Evolutionary conservation across 2,797 vertebrate genomes (phyloP), one percentile per base, ranked within the genome.

Genomic region (Tenualosa thibaudeaui): DNA sequence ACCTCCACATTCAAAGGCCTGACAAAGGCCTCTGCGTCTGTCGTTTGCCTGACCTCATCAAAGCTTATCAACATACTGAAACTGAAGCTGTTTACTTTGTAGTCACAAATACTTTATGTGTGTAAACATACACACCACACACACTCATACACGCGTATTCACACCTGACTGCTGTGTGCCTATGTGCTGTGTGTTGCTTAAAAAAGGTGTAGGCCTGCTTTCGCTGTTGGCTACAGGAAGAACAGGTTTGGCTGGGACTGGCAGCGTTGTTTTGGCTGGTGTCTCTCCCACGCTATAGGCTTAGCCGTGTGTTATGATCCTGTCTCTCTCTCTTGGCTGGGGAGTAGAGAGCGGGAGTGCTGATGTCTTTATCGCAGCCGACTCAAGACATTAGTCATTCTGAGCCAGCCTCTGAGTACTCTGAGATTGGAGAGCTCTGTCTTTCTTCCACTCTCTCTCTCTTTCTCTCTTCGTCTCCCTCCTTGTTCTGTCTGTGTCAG

Each of bases 381-480:
- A 91, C 84, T 88, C 89, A 85, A 81, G 50, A 84, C 84, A 88
- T 89, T 89, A 89, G 71, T 83, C 83, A 86, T 90, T 92, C 85
- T 87, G 71, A 85, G 81, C 62, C 86, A 87, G 85, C 84, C 68
- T 84, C 84, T 86, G 58, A 22, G 31, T 83, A 87, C 81, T 85
- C 82, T 43, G 78, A 62, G 58, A 58, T 82, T 84, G 82, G 87
- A 89, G 84, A 88, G 84, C 82, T 81, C 83, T 84, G 75, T 86
- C 83, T 89, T 15, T 53, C 51, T 53, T 3, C 15, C 51, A 17
- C 10, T 53, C 13, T 53, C 51, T 13, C 13, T 53, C 51, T 53
- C 13, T 13, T 13, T 53, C 51, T 53, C 10, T 13, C 51, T 53
- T 15, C 13, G 12, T 53, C 10, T 53, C 13, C 15, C 13, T 13